These are phyloP conservation scores for Turritopsis rubra DNA, from an alignment of 30 jellyfish, hydroid and myxozoan species.

Conservation along the genomic window DNA sequence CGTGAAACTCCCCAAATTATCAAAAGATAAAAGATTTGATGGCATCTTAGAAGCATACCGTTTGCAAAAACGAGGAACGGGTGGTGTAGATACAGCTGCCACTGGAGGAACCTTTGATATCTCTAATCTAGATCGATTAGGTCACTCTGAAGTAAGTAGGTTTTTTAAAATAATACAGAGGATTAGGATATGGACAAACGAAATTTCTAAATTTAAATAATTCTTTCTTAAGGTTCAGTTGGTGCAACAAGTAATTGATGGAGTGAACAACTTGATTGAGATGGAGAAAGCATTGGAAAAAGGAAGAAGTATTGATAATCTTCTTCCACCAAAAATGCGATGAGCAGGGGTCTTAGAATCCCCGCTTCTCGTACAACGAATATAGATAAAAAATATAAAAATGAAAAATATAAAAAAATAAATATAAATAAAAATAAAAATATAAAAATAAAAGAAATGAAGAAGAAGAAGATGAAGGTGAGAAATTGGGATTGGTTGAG, in stretches of 20 bases:
- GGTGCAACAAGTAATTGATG: constrained; percentile 10
- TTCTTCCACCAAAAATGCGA: not conserved
- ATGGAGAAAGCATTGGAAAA: not conserved
- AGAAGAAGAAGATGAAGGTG: not conserved
- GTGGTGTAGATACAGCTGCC: constrained; percentile 81
- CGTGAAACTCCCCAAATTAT: constrained; percentile 57
- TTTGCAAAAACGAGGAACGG: constrained; percentile 81
- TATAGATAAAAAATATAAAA: not conserved
- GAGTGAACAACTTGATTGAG: constrained; percentile 9
- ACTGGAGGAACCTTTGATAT: constrained; percentile 55
- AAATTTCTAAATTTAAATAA: too few relatives aligned
- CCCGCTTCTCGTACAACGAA: not conserved
- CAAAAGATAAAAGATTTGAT: constrained; percentile 41
- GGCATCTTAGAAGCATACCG: constrained; percentile 46
- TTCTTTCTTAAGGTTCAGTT: not conserved
- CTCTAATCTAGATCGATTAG: constrained; percentile 63
- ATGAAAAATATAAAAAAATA: not conserved
- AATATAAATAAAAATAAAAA: too few relatives aligned
- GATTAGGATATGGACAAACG: too few relatives aligned
- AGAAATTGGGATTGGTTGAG: not conserved
- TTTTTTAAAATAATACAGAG: constrained; percentile 32
- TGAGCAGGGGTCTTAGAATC: not conserved
- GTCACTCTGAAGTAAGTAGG: constrained; percentile 54
- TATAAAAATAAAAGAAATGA: too few relatives aligned
- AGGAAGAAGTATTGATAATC: constrained; percentile 6